These are phyloP conservation scores for Oligia strigilis DNA, from an alignment of 2,888 invertebrate genomes.

Conservation along the genomic window DNA sequence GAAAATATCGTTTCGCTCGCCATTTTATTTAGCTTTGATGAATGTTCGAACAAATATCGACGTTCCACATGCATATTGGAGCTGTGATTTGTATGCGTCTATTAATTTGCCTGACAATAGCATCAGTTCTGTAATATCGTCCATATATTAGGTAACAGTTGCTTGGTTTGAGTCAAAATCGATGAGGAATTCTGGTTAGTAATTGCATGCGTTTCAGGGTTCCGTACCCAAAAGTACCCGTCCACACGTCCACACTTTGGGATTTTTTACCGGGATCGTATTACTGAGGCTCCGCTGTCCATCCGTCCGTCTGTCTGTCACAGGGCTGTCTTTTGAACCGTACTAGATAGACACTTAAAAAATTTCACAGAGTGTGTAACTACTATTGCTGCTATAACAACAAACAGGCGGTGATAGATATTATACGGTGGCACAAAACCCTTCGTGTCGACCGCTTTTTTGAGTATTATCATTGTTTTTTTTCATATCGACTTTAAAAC, in stretches of 20 bases:
- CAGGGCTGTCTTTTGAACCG: not conserved
- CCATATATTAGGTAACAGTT: conserved; percentile 43
- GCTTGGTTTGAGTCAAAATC: conserved; percentile 18
- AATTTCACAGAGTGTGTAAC: not conserved
- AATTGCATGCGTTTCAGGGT: not conserved
- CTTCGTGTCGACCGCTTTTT: not conserved
- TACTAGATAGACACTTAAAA: not conserved
- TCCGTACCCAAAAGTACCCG: not conserved
- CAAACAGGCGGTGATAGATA: not conserved
- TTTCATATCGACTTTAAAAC: not conserved
- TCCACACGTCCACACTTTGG: no score
- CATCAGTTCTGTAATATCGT: conserved; percentile 37
- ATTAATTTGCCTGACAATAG: conserved; percentile 55
- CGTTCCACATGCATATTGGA: conserved; percentile 27
- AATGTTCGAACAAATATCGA: conserved; percentile 48
- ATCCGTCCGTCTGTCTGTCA: not conserved
- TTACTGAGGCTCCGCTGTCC: not conserved
- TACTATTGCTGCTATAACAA: not conserved
- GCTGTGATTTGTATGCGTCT: conserved; percentile 48
- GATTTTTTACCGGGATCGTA: no score
- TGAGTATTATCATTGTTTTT: not conserved
- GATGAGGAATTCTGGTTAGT: not conserved
- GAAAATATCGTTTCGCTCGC: conserved; percentile 21
- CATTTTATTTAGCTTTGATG: conserved; percentile 52
- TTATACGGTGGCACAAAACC: not conserved